These are phyloP conservation scores for Harpalus rufipes DNA, from an alignment of 2,888 invertebrate species.

Conservation along the genomic window DNA sequence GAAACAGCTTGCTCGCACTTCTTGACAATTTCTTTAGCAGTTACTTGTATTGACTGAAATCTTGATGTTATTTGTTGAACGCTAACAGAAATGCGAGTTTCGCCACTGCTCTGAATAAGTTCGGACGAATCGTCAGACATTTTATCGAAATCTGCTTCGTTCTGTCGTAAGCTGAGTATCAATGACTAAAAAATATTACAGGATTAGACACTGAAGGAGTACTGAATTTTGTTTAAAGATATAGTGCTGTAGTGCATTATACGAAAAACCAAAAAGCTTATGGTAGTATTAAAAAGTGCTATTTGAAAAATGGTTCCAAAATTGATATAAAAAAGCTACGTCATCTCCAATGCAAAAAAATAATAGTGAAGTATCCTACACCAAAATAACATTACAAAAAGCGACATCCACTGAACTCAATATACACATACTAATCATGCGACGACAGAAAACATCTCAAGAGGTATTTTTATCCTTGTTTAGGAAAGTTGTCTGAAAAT, in stretches of 20 bases:
- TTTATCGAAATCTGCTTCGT: constrained; percentile 92
- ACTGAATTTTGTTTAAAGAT: neutral
- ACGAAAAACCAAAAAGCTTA: constrained; percentile 51
- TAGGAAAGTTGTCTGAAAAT: no score
- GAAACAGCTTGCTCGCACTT: constrained; percentile 93
- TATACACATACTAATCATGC: no score
- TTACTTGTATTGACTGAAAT: constrained; percentile 93
- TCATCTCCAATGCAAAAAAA: constrained; percentile 31
- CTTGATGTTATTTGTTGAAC: constrained; percentile 93
- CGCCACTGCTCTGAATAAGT: constrained; percentile 90
- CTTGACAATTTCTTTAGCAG: constrained; percentile 93
- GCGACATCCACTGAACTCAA: neutral
- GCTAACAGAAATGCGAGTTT: constrained; percentile 91
- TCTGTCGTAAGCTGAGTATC: constrained; percentile 87
- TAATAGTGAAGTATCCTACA: constrained; percentile 21
- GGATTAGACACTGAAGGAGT: neutral
- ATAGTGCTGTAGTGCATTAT: constrained; percentile 38
- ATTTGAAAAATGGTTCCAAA: constrained; percentile 52
- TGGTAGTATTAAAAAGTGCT: constrained; percentile 46
- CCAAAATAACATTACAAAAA: constrained; percentile 36
- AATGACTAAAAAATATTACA: constrained; percentile 81
- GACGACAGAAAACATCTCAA: no score
- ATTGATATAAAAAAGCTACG: constrained; percentile 34
- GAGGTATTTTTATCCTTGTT: no score
- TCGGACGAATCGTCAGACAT: constrained; percentile 92